These are phyloP conservation scores for Myrmophylax atrothorax DNA, from an alignment of 2,113 vertebrate species.

Conservation along the genomic window DNA sequence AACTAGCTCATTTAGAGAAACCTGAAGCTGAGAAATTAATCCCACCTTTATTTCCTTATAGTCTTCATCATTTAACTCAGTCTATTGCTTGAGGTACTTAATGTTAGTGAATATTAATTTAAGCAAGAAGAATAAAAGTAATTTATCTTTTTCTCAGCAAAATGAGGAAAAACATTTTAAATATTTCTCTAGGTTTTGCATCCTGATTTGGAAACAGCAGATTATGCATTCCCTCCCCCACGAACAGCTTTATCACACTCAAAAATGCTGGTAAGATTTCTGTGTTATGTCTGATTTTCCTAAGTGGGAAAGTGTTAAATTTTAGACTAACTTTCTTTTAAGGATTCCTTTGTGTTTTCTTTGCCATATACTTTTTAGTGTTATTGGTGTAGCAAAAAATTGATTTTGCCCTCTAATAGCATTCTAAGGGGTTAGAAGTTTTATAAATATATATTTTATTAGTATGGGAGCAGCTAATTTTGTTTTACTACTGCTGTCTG, in stretches of 20 bases:
- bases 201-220: conserved; percentile 96
- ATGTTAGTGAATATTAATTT: background rate
- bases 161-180: background rate
- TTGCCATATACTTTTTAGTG: background rate
- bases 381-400: background rate
- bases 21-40: background rate
- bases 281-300: background rate
- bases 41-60: background rate
- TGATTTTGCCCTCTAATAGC: background rate
- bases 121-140: background rate
- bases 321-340: background rate
- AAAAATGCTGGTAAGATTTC: conserved; percentile 92
- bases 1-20: background rate
- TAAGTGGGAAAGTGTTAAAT: background rate
- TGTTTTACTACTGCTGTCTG: background rate
- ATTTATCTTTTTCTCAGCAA: background rate
- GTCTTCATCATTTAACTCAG: background rate
- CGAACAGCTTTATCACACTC: conserved; percentile 90
- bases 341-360: background rate
- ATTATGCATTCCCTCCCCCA: conserved; percentile 94
- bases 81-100: background rate
- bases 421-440: background rate
- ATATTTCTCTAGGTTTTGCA: conserved; percentile 87
- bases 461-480: background rate
- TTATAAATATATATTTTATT: background rate